A percentile compares a stretch with the other conserved stretches of the same genome.
These are phyloP conservation scores for Astreopora myriophthalma DNA, from an alignment of 64 coral and sea anemone species.

Conservation along the genomic window DNA sequence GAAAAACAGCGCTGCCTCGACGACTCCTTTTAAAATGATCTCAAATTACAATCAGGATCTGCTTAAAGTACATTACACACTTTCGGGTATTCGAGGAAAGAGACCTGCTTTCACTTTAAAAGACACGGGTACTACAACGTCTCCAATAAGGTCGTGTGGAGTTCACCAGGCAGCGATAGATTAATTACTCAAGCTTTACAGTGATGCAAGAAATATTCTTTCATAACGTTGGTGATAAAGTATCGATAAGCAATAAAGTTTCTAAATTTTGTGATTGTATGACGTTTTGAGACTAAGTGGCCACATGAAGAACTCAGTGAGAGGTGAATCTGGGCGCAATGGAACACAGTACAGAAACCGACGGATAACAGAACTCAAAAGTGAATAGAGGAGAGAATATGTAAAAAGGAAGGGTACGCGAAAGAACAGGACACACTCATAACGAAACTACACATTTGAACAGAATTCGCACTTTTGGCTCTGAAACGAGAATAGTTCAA, in stretches of 20 bases:
- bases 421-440: no score
- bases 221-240: background rate
- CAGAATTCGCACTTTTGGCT: no score
- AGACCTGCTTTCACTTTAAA: background rate
- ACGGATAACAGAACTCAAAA: no score
- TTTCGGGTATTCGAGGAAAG: background rate
- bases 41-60: background rate
- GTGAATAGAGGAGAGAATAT: no score
- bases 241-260: background rate
- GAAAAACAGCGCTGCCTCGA: background rate
- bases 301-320: no score
- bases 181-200: background rate
- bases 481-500: no score
- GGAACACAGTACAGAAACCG: no score
- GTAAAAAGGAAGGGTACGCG: no score
- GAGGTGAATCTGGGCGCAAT: no score
- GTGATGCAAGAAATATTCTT: background rate
- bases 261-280: background rate
- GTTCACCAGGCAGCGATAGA: background rate
- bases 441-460: no score
- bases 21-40: background rate
- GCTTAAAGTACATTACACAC: background rate
- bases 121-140: background rate
- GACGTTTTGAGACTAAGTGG: background rate
- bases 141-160: background rate